Evolutionary conservation across 2,888 invertebrate species (phyloP).

Genomic region (Norana najaformis): DNA sequence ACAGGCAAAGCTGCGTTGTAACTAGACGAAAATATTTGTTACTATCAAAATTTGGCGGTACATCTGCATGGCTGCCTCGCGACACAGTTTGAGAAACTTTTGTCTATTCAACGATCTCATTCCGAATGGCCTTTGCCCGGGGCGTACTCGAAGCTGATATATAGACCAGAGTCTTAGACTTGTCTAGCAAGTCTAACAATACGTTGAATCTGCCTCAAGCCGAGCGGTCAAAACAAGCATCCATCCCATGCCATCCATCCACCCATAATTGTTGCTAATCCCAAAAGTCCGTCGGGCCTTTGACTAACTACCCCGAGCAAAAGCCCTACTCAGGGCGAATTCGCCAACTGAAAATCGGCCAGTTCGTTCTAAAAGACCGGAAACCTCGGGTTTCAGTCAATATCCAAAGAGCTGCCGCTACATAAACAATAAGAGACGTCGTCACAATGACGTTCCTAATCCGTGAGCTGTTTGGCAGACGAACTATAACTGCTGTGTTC

Average conservation of each 20-base stretch:
- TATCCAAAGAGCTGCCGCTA: neutral
- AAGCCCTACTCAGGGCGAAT: neutral
- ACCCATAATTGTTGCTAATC: neutral
- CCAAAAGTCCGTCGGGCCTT: neutral
- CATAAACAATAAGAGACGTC: neutral
- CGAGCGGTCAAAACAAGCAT: neutral
- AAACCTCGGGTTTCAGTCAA: neutral
- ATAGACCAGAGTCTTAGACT: neutral
- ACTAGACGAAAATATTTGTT: too few relatives aligned
- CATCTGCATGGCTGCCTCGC: too few relatives aligned
- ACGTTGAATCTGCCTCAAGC: neutral
- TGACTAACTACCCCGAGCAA: neutral
- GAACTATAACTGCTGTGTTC: neutral
- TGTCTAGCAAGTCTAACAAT: neutral
- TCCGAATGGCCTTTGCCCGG: too few relatives aligned
- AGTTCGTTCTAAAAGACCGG: neutral
- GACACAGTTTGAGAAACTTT: too few relatives aligned
- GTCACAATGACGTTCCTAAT: neutral
- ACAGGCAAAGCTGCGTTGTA: too few relatives aligned
- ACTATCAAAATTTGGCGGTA: too few relatives aligned
- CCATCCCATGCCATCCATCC: neutral
- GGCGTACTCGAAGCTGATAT: neutral
- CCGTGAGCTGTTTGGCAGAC: neutral
- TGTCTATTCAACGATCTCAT: too few relatives aligned
- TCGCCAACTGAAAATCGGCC: neutral